phyloP scores from a whole-genome alignment of 2,113 vertebrate genomes.

The Pangasianodon hypophthalmus region DNA sequence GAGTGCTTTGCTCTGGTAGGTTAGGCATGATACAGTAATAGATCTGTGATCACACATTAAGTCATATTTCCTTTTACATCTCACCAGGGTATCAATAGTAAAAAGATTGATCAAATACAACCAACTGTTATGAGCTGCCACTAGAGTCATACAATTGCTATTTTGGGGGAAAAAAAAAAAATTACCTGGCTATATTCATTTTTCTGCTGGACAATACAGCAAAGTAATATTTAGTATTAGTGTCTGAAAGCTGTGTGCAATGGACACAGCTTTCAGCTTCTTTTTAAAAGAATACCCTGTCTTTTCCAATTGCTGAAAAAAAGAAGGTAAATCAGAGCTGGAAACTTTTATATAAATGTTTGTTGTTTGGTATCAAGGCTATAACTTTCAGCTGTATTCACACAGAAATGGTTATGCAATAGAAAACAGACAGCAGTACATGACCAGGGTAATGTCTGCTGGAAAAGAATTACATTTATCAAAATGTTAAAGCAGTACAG shows the following conservation, averaged over 20 bases:
- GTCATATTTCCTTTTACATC: background rate
- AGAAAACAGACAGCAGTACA: background rate
- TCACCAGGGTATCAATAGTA: background rate
- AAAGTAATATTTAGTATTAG: background rate
- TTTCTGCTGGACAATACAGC: background rate
- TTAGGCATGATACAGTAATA: background rate
- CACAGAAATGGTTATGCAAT: background rate
- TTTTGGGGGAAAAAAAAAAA: background rate
- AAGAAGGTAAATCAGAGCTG: background rate
- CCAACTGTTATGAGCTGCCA: background rate
- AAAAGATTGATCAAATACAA: background rate
- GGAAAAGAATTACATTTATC: background rate
- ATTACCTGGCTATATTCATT: background rate
- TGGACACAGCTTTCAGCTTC: background rate
- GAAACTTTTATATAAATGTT: background rate
- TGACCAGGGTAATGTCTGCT: background rate
- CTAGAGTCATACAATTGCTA: background rate
- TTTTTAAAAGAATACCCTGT: background rate
- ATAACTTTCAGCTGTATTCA: background rate
- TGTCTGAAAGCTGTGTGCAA: background rate
- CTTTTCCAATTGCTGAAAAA: background rate
- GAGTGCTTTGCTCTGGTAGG: conserved; percentile 56
- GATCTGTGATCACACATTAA: background rate
- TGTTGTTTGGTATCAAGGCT: background rate
- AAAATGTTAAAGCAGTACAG: background rate